Evolutionary conservation across 2,797 vertebrate genomes (phyloP).

Genomic region (Sebastes diaconus): DNA sequence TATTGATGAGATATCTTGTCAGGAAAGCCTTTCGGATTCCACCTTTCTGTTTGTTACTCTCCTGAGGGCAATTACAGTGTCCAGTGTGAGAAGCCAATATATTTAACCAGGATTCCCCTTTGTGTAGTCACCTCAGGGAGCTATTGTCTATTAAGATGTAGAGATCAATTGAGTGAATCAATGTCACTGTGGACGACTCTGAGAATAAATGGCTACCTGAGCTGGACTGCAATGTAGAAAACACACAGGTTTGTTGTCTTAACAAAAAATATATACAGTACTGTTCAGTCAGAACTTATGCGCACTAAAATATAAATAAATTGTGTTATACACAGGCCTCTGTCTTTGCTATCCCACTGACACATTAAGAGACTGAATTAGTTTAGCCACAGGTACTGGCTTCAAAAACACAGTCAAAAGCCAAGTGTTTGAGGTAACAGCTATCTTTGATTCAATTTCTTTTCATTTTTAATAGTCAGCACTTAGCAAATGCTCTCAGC

Average conservation of each 20-base stretch:
- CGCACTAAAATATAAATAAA: background rate
- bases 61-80: conserved; percentile 51
- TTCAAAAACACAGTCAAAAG: conserved; percentile 13
- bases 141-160: conserved; percentile 59
- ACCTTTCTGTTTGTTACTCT: conserved; percentile 34
- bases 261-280: background rate
- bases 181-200: conserved; percentile 48
- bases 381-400: conserved; percentile 13
- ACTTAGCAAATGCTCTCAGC: conserved; percentile 2
- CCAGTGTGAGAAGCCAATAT: conserved; percentile 44
- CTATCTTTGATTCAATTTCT: conserved; percentile 1
- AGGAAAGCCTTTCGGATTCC: conserved; percentile 28
- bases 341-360: background rate
- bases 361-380: background rate
- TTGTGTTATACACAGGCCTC: background rate
- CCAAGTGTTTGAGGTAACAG: background rate
- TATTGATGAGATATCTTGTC: conserved; percentile 47
- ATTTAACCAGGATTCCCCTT: conserved; percentile 60
- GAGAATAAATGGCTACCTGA: conserved; percentile 26
- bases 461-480: conserved; percentile 4
- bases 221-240: conserved; percentile 4
- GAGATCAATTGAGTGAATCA: conserved; percentile 54
- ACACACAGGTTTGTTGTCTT: conserved; percentile 3
- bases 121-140: conserved; percentile 51
- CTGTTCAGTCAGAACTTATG: background rate